These are phyloP conservation scores for Mesorhabditis sp. DNA, from an alignment of 2,888 invertebrate genomes.

Conservation along the genomic window DNA sequence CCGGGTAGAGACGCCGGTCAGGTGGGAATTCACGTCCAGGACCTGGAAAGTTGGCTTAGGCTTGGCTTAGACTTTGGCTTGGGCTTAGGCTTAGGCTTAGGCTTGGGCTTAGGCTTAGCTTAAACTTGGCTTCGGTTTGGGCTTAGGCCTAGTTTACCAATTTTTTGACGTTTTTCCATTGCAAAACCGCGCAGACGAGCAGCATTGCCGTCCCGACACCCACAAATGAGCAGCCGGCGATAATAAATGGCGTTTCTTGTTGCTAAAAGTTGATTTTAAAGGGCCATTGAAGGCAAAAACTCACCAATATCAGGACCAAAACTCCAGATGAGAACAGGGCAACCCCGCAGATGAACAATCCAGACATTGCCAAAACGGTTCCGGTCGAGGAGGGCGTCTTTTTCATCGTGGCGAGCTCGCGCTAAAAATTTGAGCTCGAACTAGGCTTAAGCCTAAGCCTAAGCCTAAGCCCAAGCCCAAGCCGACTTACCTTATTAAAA, in stretches of 20 bases:
- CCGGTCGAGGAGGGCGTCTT: slow-evolving; percentile 53
- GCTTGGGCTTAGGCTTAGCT: not conserved
- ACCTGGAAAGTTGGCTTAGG: slow-evolving; percentile 15
- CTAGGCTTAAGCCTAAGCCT: not conserved
- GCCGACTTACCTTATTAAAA: slow-evolving; percentile 39
- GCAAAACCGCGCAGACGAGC: slow-evolving; percentile 48
- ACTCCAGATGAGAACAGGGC: slow-evolving; percentile 50
- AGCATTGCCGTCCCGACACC: slow-evolving; percentile 48
- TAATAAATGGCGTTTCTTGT: slow-evolving; percentile 40
- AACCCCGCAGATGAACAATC: slow-evolving; percentile 53
- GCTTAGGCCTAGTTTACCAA: slow-evolving; percentile 14
- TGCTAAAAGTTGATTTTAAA: slow-evolving; percentile 33
- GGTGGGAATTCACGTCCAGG: slow-evolving; percentile 48
- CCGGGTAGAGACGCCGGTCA: slow-evolving; percentile 48
- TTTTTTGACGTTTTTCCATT: slow-evolving; percentile 55
- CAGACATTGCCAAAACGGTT: slow-evolving; percentile 53
- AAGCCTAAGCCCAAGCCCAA: not conserved
- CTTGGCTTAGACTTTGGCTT: not conserved
- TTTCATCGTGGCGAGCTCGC: slow-evolving; percentile 40
- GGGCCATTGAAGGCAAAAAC: slow-evolving; percentile 5
- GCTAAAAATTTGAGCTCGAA: slow-evolving; percentile 31
- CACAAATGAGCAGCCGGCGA: slow-evolving; percentile 49
- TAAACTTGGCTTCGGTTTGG: not conserved
- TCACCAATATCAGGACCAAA: slow-evolving; percentile 50
- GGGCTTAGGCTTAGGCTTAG: not conserved